phyloP scores from a whole-genome alignment of 2,888 invertebrate genomes.

The Lydus trimaculatus region DNA sequence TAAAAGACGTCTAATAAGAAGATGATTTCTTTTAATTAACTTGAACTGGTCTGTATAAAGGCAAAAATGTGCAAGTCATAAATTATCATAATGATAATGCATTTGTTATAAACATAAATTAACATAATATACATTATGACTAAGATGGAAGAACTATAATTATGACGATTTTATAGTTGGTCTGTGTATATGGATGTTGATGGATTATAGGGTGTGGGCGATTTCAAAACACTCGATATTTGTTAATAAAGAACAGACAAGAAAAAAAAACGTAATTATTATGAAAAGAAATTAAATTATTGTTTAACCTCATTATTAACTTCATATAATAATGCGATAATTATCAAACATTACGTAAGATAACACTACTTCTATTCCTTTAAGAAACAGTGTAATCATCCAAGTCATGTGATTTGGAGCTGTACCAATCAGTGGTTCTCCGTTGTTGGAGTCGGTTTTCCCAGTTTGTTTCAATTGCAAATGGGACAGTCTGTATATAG shows the following conservation, averaged over 20 bases:
- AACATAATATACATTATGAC: constrained; percentile 56
- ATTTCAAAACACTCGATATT: neutral
- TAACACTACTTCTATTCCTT: neutral
- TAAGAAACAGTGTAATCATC: neutral
- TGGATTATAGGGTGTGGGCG: constrained; percentile 33
- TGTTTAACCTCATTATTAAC: neutral
- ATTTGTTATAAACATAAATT: constrained; percentile 54
- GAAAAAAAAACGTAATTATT: neutral
- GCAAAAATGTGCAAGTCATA: constrained; percentile 52
- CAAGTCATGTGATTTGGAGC: neutral
- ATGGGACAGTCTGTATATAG: too few relatives aligned
- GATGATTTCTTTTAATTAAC: neutral
- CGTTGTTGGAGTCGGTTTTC: too few relatives aligned
- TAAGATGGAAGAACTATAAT: constrained; percentile 52
- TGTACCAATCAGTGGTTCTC: too few relatives aligned
- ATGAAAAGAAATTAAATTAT: neutral
- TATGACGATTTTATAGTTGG: constrained; percentile 40
- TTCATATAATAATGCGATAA: neutral
- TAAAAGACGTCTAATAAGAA: neutral
- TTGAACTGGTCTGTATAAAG: constrained; percentile 10
- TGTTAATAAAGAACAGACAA: neutral
- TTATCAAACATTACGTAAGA: neutral
- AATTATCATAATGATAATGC: constrained; percentile 56
- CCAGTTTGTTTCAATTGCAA: too few relatives aligned
- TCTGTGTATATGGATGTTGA: constrained; percentile 11